These are phyloP conservation scores for Halcyon leucocephala DNA, from an alignment of 2,797 vertebrate genomes.

Conservation along the genomic window DNA sequence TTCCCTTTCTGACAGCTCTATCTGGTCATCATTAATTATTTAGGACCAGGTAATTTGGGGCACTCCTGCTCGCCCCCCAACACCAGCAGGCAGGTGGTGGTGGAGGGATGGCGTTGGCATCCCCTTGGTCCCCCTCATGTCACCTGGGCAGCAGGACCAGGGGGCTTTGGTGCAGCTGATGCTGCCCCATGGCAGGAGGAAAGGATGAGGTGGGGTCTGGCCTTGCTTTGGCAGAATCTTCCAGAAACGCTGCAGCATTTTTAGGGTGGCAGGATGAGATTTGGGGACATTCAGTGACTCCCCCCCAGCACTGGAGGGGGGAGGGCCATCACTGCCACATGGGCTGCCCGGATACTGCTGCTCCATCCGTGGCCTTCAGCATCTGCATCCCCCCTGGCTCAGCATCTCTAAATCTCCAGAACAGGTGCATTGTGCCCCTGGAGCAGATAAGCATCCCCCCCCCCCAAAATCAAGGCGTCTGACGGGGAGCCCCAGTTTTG, in stretches of 20 bases:
- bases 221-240: background rate
- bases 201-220: background rate
- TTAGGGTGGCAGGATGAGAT: background rate
- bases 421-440: fast-evolving
- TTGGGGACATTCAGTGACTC: background rate
- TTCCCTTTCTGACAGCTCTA: background rate
- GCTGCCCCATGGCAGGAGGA: background rate
- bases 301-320: background rate
- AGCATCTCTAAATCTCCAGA: background rate
- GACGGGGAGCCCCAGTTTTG: background rate
- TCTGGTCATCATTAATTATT: background rate
- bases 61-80: background rate
- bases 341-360: background rate
- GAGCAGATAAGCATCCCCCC: fast-evolving
- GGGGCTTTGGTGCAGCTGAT: fast-evolving
- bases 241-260: background rate
- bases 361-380: background rate
- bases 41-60: background rate
- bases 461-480: fast-evolving
- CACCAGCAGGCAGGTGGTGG: fast-evolving
- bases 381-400: background rate
- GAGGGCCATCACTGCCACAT: background rate
- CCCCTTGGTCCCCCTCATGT: background rate
- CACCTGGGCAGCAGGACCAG: background rate
- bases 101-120: background rate